These are phyloP conservation scores for Sciurus niger DNA, from an alignment of 2,113 vertebrate genomes.

Conservation along the genomic window DNA sequence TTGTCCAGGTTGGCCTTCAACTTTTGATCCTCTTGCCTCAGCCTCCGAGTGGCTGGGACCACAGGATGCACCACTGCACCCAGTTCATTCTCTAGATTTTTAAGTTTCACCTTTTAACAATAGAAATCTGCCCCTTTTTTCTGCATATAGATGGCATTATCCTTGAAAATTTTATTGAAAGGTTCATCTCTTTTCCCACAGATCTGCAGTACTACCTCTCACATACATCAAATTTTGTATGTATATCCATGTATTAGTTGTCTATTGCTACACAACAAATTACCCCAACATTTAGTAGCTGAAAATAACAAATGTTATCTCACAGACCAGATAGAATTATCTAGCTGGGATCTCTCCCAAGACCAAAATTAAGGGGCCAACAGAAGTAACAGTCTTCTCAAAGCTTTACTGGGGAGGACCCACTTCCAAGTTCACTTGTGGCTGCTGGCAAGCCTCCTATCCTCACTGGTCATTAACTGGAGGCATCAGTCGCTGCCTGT, in stretches of 20 bases:
- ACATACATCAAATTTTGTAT: background rate
- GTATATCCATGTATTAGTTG: background rate
- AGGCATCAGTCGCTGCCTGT: background rate
- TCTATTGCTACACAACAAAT: background rate
- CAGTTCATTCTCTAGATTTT: background rate
- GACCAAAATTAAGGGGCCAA: background rate
- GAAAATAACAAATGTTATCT: background rate
- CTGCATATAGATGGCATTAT: background rate
- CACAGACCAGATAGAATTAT: background rate
- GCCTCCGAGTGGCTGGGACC: no score
- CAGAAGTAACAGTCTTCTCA: background rate
- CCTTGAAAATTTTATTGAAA: background rate
- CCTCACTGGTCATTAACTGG: background rate
- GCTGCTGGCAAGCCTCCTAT: background rate
- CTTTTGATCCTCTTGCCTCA: no score
- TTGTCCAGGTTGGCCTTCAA: no score
- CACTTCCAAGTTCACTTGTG: background rate
- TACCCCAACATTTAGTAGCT: constrained; percentile 20
- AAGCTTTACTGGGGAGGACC: background rate
- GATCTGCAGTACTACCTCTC: background rate
- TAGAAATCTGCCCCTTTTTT: background rate
- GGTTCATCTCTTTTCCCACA: background rate
- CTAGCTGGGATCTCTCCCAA: background rate
- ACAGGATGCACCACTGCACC: no score
- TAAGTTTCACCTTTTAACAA: background rate